Evolutionary conservation across 2,797 vertebrate species (phyloP).

Genomic region (Onychomys torridus): DNA sequence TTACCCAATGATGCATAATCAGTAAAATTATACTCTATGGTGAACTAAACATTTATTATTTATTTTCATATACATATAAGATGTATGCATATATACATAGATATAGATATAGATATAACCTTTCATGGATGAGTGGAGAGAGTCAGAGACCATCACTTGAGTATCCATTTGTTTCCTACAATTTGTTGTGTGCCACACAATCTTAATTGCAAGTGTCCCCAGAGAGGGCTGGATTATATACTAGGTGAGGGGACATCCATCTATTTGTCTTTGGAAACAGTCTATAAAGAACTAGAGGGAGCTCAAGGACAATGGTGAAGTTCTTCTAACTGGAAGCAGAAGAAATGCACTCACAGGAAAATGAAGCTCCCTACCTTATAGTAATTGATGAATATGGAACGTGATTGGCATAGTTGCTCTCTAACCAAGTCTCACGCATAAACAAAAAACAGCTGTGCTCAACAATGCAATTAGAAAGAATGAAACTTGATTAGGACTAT

Average conservation of each 20-base stretch:
- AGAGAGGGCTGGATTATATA: background rate
- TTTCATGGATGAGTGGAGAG: background rate
- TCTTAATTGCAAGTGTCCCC: background rate
- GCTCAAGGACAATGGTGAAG: background rate
- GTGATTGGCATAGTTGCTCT: background rate
- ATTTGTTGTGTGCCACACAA: background rate
- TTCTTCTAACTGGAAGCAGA: background rate
- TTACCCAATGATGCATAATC: background rate
- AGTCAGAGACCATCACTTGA: background rate
- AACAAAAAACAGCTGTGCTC: constrained; percentile 6
- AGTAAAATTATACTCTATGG: background rate
- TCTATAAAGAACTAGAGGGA: background rate
- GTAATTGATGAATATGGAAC: background rate
- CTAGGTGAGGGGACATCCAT: no score
- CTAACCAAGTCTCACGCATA: background rate
- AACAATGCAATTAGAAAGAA: constrained; percentile 9
- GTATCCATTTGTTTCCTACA: background rate
- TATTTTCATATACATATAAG: background rate
- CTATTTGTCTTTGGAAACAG: background rate
- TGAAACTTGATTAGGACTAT: background rate
- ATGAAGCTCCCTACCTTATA: background rate
- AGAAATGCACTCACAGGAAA: background rate
- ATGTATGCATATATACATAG: background rate
- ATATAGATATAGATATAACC: background rate
- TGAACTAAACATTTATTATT: background rate